Percentiles rank a stretch among this genome's conserved stretches.
Conservation (phyloP, 2,888 invertebrate genomes). For the Drosophila ezoana region DNA sequence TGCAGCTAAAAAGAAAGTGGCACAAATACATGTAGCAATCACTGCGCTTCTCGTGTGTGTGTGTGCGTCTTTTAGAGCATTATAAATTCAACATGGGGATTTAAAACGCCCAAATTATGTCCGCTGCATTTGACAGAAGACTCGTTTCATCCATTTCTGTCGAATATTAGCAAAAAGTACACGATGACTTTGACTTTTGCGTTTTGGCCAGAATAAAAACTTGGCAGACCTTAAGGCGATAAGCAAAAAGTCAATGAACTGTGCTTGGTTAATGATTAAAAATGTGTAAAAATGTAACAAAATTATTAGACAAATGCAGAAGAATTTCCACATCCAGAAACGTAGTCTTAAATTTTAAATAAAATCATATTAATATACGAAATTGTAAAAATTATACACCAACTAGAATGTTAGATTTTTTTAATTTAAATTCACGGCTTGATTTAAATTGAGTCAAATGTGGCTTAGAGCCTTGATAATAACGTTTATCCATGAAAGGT, state of each 20-base stretch:
- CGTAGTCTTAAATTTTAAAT: no score
- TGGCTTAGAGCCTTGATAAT: no score
- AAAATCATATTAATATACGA: no score
- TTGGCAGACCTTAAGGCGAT: background rate
- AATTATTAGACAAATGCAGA: background rate
- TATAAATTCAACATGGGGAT: slow-evolving; percentile 61
- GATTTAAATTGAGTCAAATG: no score
- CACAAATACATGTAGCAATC: slow-evolving; percentile 29
- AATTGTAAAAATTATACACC: no score
- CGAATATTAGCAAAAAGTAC: slow-evolving; percentile 25
- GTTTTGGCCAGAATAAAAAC: background rate
- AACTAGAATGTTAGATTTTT: no score
- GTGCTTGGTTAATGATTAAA: background rate
- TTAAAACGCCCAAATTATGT: slow-evolving; percentile 67
- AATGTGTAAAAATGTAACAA: background rate
- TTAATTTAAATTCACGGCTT: no score
- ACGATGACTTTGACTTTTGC: slow-evolving; percentile 16
- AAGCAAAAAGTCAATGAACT: slow-evolving; percentile 13
- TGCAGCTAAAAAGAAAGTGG: slow-evolving; percentile 49
- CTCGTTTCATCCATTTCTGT: slow-evolving; percentile 24
- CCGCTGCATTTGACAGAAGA: slow-evolving; percentile 45
- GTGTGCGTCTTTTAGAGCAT: slow-evolving; percentile 35
- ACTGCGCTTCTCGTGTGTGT: background rate
- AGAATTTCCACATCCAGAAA: no score
- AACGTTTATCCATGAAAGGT: no score